These are phyloP conservation scores for Sycophila sp. DNA, from an alignment of 1,140 invertebrate species.

Conservation along the genomic window DNA sequence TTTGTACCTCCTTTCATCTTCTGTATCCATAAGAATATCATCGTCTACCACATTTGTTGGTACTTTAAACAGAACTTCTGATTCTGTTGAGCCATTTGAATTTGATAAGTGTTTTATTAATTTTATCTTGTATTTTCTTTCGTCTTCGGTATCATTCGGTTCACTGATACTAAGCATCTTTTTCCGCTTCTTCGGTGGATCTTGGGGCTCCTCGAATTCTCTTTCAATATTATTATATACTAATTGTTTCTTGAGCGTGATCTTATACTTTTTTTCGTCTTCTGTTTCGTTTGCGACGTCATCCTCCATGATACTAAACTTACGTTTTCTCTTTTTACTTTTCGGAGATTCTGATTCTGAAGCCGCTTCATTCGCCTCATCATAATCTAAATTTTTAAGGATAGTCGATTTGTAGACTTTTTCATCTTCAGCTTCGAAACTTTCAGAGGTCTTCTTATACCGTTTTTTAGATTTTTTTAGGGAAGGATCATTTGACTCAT, in stretches of 20 bases:
- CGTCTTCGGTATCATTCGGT: neutral
- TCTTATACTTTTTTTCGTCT: neutral
- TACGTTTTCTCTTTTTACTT: slow-evolving; percentile 12
- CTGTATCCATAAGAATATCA: slow-evolving; percentile 12
- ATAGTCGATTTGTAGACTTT: neutral
- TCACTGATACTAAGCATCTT: neutral
- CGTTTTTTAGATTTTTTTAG: slow-evolving; percentile 11
- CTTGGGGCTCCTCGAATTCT: neutral
- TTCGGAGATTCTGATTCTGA: neutral
- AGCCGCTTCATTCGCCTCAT: neutral
- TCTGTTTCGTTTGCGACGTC: too few species aligned
- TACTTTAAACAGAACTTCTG: neutral
- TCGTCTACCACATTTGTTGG: neutral
- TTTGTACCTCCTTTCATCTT: slow-evolving; percentile 23
- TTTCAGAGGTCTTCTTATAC: neutral
- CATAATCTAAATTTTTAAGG: neutral
- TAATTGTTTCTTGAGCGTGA: neutral
- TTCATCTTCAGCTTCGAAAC: slow-evolving; percentile 3
- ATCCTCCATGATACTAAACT: too few species aligned
- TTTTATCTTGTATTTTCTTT: slow-evolving; percentile 2
- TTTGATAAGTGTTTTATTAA: too few species aligned
- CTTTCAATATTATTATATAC: neutral
- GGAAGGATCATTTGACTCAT: neutral
- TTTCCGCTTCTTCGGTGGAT: slow-evolving; percentile 10
- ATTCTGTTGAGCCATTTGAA: too few species aligned